Conservation (phyloP, 2,888 invertebrate species). For the Eupeodes luniger region DNA sequence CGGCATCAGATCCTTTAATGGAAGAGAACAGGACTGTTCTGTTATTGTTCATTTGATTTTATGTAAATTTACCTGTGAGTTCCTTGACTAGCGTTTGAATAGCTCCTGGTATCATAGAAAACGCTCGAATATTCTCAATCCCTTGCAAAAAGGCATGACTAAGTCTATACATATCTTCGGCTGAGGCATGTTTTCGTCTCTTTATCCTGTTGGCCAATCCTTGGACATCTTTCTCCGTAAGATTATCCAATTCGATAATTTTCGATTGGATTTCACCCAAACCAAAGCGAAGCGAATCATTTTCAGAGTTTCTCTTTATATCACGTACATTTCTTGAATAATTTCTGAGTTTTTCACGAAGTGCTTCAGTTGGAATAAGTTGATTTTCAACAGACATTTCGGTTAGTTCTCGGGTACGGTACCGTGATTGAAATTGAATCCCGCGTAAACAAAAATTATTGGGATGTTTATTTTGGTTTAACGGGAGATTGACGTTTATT, state of each 20-base stretch:
- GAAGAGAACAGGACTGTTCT: neutral
- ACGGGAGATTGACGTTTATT: conserved; percentile 3
- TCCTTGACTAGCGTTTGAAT: conserved; percentile 82
- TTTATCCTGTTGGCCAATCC: conserved; percentile 82
- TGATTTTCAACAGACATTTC: conserved; percentile 54
- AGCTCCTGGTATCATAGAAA: conserved; percentile 81
- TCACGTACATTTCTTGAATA: conserved; percentile 79
- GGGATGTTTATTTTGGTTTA: neutral
- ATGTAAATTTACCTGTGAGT: conserved; percentile 79
- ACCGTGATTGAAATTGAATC: neutral
- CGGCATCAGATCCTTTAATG: conserved; percentile 79
- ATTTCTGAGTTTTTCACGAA: conserved; percentile 79
- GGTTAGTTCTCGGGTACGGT: neutral
- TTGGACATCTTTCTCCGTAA: conserved; percentile 80
- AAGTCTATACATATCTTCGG: conserved; percentile 81
- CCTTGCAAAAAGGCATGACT: conserved; percentile 82
- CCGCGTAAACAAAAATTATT: conserved; percentile 11
- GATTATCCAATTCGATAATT: conserved; percentile 79
- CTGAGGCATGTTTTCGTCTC: conserved; percentile 81
- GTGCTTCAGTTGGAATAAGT: conserved; percentile 46
- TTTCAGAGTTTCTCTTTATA: conserved; percentile 77
- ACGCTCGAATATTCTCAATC: conserved; percentile 80
- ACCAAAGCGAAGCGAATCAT: conserved; percentile 81
- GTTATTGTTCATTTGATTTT: too few species aligned
- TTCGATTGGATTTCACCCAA: conserved; percentile 81